Percentiles rank a stretch among this genome's conserved stretches.
phyloP scores from a whole-genome alignment of 1,140 invertebrate species.

The Drosophila melanogaster region DNA sequence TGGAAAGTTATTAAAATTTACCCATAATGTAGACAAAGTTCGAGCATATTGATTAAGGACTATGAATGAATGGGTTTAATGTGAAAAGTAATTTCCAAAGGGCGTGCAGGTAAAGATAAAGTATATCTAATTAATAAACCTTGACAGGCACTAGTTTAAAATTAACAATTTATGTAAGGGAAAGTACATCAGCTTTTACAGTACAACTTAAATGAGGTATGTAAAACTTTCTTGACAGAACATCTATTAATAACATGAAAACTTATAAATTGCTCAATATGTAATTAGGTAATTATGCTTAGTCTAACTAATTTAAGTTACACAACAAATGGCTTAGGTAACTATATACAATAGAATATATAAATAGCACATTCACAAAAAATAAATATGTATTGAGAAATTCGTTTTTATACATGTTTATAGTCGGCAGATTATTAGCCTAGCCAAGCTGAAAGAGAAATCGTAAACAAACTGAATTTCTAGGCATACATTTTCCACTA shows the following conservation, averaged over 20 bases:
- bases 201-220: neutral
- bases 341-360: neutral
- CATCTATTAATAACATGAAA: too few relatives aligned
- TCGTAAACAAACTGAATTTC: constrained; percentile 27
- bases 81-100: constrained; percentile 7
- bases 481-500: constrained; percentile 17
- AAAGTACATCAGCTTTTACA: neutral
- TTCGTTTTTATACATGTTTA: neutral
- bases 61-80: constrained; percentile 34
- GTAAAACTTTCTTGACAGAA: too few relatives aligned
- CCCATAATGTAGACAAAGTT: constrained; percentile 35
- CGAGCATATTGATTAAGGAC: constrained; percentile 42
- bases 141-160: constrained; percentile 1
- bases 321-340: neutral
- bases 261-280: too few relatives aligned
- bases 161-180: neutral
- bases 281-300: too few relatives aligned
- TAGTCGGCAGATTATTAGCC: neutral
- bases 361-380: constrained; percentile 3
- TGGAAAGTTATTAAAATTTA: constrained; percentile 50
- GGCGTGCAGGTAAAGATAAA: neutral
- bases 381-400: neutral
- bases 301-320: neutral
- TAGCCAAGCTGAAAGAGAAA: neutral
- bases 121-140: constrained; percentile 8